Conservation (phyloP, 35 echinoderm and acorn worm species). For the Ptychodera flava region DNA sequence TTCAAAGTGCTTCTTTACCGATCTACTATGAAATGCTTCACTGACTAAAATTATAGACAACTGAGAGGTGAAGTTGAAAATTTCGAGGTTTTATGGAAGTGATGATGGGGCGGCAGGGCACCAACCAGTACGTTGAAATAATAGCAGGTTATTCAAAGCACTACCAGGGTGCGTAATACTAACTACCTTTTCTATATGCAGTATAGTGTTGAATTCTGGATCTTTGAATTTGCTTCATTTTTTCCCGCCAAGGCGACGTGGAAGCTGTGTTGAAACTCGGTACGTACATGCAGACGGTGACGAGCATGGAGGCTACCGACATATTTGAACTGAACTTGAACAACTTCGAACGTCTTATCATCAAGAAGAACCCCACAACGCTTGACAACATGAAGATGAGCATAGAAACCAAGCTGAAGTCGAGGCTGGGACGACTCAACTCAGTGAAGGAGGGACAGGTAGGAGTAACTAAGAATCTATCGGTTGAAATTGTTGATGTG, state of each 20-base stretch:
- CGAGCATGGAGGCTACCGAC: slow-evolving; percentile 45
- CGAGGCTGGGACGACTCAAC: slow-evolving; percentile 46
- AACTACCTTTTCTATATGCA: no score
- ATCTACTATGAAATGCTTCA: no score
- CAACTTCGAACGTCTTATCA: slow-evolving; percentile 79
- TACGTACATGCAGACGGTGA: slow-evolving; percentile 70
- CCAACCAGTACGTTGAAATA: no score
- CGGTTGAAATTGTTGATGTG: no score
- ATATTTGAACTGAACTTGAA: slow-evolving; percentile 77
- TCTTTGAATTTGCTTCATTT: not conserved
- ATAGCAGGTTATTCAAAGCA: no score
- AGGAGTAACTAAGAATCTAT: slow-evolving; percentile 12
- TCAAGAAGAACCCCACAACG: slow-evolving; percentile 56
- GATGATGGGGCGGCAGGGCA: no score
- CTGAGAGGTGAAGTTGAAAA: no score
- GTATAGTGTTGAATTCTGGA: no score
- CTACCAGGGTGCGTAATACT: no score
- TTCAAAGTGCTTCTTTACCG: no score
- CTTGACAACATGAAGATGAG: slow-evolving; percentile 46
- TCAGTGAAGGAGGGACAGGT: slow-evolving; percentile 47
- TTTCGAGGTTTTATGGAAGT: no score
- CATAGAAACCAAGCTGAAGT: slow-evolving; percentile 55
- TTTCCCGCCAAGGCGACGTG: slow-evolving; percentile 47
- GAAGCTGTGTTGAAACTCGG: slow-evolving; percentile 63
- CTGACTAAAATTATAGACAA: no score